A percentile compares a stretch with the other conserved stretches of the same genome.
Conservation (phyloP, 2,888 invertebrate species). For the Orthosia cruda region DNA sequence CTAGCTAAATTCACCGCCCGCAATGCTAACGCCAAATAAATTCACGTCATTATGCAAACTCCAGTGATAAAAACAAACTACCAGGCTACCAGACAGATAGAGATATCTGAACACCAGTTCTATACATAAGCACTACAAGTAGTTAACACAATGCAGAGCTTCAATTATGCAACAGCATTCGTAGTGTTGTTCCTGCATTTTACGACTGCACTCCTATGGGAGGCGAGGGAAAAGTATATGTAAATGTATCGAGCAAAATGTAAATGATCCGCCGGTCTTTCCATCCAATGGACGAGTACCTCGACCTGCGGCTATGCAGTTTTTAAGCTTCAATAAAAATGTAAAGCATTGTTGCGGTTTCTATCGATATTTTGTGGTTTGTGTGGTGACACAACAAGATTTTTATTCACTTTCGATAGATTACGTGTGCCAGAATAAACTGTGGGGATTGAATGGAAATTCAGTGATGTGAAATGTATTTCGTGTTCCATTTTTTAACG, state of each 20-base stretch:
- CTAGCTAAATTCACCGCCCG: conserved; percentile 11
- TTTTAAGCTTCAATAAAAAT: conserved; percentile 62
- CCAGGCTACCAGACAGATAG: conserved; percentile 19
- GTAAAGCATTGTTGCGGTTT: conserved; percentile 41
- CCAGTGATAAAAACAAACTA: conserved; percentile 49
- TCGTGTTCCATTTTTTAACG: conserved; percentile 19
- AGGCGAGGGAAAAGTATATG: conserved; percentile 78
- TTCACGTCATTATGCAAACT: conserved; percentile 54
- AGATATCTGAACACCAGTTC: conserved; percentile 51
- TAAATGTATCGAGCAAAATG: conserved; percentile 82
- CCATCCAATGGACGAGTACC: conserved; percentile 47
- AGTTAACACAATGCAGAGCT: conserved; percentile 77
- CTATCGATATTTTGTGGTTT: conserved; percentile 35
- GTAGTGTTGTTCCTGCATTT: conserved; percentile 80
- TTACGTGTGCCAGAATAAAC: conserved; percentile 49
- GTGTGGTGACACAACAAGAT: conserved; percentile 41
- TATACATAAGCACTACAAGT: conserved; percentile 66
- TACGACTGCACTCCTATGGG: conserved; percentile 77
- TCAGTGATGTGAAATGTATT: conserved; percentile 21
- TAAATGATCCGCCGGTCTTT: conserved; percentile 77
- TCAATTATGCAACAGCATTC: conserved; percentile 80
- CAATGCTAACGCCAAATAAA: conserved; percentile 29
- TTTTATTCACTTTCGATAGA: conserved; percentile 52
- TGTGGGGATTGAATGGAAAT: conserved; percentile 32
- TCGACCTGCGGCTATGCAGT: conserved; percentile 50